Evolutionary conservation across 2,797 vertebrate genomes (phyloP), one percentile per base, ranked within the genome.

Genomic region (Lutra lutra): DNA sequence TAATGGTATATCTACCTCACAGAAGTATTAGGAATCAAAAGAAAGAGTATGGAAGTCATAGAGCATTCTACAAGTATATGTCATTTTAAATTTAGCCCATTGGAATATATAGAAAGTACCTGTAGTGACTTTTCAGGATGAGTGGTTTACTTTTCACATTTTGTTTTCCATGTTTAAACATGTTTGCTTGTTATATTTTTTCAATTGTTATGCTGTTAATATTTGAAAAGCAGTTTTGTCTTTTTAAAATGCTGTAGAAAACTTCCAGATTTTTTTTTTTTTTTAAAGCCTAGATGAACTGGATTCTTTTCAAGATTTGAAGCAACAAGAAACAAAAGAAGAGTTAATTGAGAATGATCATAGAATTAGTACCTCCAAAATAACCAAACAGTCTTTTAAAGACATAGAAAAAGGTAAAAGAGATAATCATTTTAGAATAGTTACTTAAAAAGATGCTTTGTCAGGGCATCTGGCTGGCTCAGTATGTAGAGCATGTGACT

Each of bases 201-300:
- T 94, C 38, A 72, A 0, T 82, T 91, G 43, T 95, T 66, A 35
- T 70, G 29, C 21, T 86, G 5, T 60, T 91, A 46, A 13, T 56
- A 27, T 92, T 97, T 98, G 12, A 48, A 89, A 96, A 85, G 51
- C 51, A 93, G 10, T 88, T 97, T 96, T 94, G 62, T 84, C 38
- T 70, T 75, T 48, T 93, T 95, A 80, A 92, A 95, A 88, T 85
- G 84, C 21, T 94, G 8, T 75, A 40, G 54, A 96, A 32, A 97
- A 86, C 88, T 95, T 97, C 90, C 13, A 93, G 46, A 43, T 95
- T 91, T 79, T 87, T 94, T 91, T 79, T 87, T 94, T 94, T 94
- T 97, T 96, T 94, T 96, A 96, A 98, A 99, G 99, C 94, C 98
- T 98, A 97, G 97, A 96, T 95, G 96, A 96, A 58, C 97, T 98